Percentiles rank a stretch among this genome's conserved stretches.
Evolutionary conservation across 2,888 invertebrate genomes (phyloP).

Genomic region (Lithophane leautieri): DNA sequence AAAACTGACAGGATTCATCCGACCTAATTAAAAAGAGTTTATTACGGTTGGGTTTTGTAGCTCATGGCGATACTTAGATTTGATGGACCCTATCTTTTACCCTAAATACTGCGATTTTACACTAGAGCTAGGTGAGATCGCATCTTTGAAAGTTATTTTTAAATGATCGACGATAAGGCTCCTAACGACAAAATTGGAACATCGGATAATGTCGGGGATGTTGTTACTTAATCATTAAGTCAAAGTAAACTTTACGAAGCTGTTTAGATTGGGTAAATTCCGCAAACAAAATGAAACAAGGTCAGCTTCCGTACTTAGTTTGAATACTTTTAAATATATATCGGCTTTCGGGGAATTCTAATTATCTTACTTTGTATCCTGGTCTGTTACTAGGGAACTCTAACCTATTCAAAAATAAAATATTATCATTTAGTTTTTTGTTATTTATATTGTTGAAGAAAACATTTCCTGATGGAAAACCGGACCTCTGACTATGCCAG

Average conservation of each 20-base stretch:
- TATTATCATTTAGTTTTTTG: not conserved
- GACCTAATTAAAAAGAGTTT: not conserved
- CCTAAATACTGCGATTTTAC: not conserved
- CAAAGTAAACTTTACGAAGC: conserved; percentile 62
- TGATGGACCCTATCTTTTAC: not conserved
- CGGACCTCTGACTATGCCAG: not conserved
- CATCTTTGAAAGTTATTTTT: conserved; percentile 38
- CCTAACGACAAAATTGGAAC: conserved; percentile 35
- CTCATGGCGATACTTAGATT: not conserved
- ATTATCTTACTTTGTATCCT: conserved; percentile 9
- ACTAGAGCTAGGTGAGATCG: not conserved
- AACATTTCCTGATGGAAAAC: not conserved
- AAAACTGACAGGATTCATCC: not conserved
- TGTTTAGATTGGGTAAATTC: conserved; percentile 58
- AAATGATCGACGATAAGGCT: conserved; percentile 23
- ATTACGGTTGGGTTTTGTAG: conserved; percentile 3
- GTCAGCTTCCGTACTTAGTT: conserved; percentile 40
- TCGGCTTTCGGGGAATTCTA: conserved; percentile 21
- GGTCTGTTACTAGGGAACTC: conserved; percentile 15
- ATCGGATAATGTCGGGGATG: conserved; percentile 11
- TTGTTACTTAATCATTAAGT: conserved; percentile 54
- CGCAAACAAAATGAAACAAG: conserved; percentile 53
- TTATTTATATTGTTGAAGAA: not conserved
- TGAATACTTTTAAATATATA: conserved; percentile 32
- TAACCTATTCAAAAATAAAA: not conserved